These are phyloP conservation scores for Upupa epops DNA, from an alignment of 2,113 vertebrate genomes.

Conservation along the genomic window DNA sequence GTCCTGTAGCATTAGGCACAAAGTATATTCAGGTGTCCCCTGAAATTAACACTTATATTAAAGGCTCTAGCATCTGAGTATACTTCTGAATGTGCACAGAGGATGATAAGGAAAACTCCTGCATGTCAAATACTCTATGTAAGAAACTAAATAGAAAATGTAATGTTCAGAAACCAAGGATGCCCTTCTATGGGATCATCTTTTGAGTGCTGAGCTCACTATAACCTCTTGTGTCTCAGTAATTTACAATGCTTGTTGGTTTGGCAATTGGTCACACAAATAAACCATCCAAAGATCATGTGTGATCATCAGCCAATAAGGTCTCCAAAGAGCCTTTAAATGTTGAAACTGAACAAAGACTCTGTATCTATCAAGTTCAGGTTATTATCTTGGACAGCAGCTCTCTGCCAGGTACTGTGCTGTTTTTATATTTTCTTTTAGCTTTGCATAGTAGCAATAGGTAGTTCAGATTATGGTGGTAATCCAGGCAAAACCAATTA, in stretches of 20 bases:
- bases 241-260: slow-evolving; percentile 30
- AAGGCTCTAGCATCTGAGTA: neutral
- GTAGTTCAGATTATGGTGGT: neutral
- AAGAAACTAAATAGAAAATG: neutral
- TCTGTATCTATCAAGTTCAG: neutral
- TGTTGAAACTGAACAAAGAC: slow-evolving; percentile 47
- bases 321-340: slow-evolving; percentile 65
- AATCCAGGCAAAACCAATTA: slow-evolving; percentile 47
- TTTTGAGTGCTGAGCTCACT: neutral
- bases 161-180: neutral
- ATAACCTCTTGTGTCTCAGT: neutral
- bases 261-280: slow-evolving; percentile 56
- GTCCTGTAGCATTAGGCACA: neutral
- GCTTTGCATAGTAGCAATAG: slow-evolving; percentile 10
- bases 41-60: neutral
- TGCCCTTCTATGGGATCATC: neutral
- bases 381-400: slow-evolving; percentile 51
- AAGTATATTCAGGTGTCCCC: neutral
- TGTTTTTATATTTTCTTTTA: slow-evolving; percentile 38
- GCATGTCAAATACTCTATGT: neutral
- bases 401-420: slow-evolving; percentile 59
- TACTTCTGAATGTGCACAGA: neutral
- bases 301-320: slow-evolving; percentile 58
- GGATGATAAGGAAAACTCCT: neutral
- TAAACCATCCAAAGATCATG: slow-evolving; percentile 58